Evolutionary conservation across 2,797 vertebrate genomes (phyloP).

Genomic region (Clarias laeviceps): DNA sequence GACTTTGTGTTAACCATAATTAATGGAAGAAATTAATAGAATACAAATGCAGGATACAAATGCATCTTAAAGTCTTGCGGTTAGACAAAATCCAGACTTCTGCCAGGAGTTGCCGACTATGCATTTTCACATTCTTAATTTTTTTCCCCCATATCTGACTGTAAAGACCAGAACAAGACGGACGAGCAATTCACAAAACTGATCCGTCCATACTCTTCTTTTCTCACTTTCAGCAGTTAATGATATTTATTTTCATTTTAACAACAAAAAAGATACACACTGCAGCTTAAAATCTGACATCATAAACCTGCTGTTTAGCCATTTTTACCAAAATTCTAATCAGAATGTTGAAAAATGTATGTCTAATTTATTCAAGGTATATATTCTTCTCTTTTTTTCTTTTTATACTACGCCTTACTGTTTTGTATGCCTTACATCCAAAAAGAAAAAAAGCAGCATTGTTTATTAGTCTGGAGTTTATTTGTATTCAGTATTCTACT

Average conservation of each 20-base stretch:
- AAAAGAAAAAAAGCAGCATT: conserved; percentile 62
- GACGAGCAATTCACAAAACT: neutral
- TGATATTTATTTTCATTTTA: neutral
- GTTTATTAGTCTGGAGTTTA: conserved; percentile 72
- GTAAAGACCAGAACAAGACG: neutral
- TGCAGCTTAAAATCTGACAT: neutral
- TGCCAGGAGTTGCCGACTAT: neutral
- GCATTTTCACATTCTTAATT: neutral
- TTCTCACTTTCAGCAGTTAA: neutral
- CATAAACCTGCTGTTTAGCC: neutral
- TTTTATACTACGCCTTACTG: conserved; percentile 55
- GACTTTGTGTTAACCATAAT: neutral
- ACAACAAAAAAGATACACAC: neutral
- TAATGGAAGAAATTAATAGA: neutral
- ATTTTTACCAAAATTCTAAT: conserved; percentile 10
- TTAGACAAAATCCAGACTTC: neutral
- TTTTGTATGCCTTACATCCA: conserved; percentile 68
- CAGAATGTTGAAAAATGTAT: neutral
- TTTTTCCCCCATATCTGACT: neutral
- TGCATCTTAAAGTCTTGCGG: neutral
- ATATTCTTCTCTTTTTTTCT: conserved; percentile 15
- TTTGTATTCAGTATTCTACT: conserved; percentile 75
- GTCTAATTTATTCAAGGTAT: neutral
- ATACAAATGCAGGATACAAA: neutral
- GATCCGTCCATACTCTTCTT: neutral